A percentile compares a stretch with the other conserved stretches of the same genome.
phyloP scores from a whole-genome alignment of 2,797 vertebrate genomes.

The Rhabdophis nuchalis region DNA sequence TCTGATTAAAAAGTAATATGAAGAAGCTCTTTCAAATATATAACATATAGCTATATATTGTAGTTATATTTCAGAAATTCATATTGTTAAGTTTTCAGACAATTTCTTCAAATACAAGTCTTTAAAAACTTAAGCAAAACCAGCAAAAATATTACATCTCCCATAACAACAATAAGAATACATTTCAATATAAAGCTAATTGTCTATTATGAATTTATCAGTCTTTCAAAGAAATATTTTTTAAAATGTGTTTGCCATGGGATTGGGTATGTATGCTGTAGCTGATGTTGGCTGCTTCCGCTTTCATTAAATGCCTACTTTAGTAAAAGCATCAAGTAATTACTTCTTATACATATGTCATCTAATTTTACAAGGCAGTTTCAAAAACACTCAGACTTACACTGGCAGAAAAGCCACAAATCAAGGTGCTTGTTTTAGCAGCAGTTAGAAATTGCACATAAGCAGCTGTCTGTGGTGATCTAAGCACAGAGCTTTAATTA shows the following conservation, averaged over 20 bases:
- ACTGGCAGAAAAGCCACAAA: constrained; percentile 50
- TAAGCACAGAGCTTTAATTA: constrained; percentile 49
- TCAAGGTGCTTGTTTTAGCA: constrained; percentile 51
- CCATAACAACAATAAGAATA: constrained; percentile 34
- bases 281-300: constrained; percentile 50
- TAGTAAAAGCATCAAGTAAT: constrained; percentile 51
- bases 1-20: neutral
- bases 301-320: constrained; percentile 43
- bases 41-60: neutral
- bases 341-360: constrained; percentile 53
- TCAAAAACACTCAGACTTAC: constrained; percentile 56
- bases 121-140: constrained; percentile 8
- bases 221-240: constrained; percentile 45
- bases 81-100: constrained; percentile 10
- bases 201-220: constrained; percentile 39
- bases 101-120: neutral
- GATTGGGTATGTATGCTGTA: neutral
- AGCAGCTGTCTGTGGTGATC: constrained; percentile 44
- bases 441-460: constrained; percentile 35
- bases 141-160: constrained; percentile 35
- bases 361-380: constrained; percentile 46
- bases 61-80: neutral
- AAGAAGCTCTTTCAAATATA: neutral
- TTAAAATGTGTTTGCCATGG: constrained; percentile 37
- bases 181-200: constrained; percentile 46